Conservation (phyloP, 2,888 invertebrate genomes). For the Clunio marinus region DNA sequence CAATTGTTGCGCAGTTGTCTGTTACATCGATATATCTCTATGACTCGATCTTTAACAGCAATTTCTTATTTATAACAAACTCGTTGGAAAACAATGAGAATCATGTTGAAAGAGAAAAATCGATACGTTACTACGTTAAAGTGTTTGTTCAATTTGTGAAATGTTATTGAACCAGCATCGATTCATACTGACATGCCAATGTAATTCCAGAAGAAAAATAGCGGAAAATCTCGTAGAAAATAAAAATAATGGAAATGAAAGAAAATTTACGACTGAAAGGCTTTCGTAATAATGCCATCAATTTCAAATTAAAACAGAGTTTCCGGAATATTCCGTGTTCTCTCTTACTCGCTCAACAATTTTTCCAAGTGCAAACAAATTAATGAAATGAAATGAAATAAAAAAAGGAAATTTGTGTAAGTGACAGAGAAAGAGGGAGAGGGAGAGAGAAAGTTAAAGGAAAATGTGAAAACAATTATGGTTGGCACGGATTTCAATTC, state of each 20-base stretch:
- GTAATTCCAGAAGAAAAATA: neutral
- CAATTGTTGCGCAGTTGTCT: no score
- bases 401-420: no score
- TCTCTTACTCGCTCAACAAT: neutral
- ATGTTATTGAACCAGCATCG: conserved; percentile 5
- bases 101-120: neutral
- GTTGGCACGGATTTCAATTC: neutral
- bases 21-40: no score
- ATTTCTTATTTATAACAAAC: no score
- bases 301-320: conserved; percentile 24
- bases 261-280: conserved; percentile 1
- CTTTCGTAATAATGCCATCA: conserved; percentile 11
- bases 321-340: no score
- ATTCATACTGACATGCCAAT: neutral
- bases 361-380: neutral
- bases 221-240: neutral
- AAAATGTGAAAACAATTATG: neutral
- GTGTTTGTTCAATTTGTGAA: neutral
- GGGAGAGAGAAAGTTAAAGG: neutral
- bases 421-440: neutral
- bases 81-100: neutral
- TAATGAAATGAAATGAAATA: no score
- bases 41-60: no score
- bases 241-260: conserved; percentile 1
- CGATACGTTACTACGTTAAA: neutral